Percentiles rank a stretch among this genome's conserved stretches.
These are phyloP conservation scores for Actias luna DNA, from an alignment of 2,888 invertebrate species.

Conservation along the genomic window DNA sequence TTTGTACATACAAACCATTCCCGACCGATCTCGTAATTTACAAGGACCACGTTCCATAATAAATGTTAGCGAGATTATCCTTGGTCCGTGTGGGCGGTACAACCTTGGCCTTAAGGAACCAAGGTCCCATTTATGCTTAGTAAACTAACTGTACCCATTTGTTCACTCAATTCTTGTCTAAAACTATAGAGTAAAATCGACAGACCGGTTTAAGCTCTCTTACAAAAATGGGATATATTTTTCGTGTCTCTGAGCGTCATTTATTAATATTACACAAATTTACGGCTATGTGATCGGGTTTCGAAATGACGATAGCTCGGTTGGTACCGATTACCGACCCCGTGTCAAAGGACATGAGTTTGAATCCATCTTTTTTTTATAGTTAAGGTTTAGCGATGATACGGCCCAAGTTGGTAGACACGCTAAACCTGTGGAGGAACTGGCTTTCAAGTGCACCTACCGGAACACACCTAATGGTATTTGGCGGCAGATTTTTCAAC, in stretches of 20 bases:
- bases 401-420: too few species aligned
- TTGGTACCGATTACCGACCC: too few species aligned
- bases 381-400: too few species aligned
- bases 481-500: too few species aligned
- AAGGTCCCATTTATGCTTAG: conserved; percentile 38
- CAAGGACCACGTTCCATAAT: not conserved
- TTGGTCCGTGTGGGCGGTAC: conserved; percentile 12
- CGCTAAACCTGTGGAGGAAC: too few species aligned
- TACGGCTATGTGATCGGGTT: too few species aligned
- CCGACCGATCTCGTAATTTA: not conserved
- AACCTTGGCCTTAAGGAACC: conserved; percentile 49
- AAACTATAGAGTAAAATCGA: conserved; percentile 29
- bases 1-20: not conserved
- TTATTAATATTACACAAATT: too few species aligned
- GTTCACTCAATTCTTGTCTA: conserved; percentile 37
- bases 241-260: not conserved
- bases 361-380: too few species aligned
- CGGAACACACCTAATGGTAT: too few species aligned
- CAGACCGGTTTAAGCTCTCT: not conserved
- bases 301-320: too few species aligned
- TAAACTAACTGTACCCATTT: conserved; percentile 51
- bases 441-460: too few species aligned
- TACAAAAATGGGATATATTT: not conserved
- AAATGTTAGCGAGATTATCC: conserved; percentile 2
- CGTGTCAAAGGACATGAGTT: too few species aligned